Conservation (phyloP, 1,140 invertebrate species). For the Drosophila grimshawi region DNA sequence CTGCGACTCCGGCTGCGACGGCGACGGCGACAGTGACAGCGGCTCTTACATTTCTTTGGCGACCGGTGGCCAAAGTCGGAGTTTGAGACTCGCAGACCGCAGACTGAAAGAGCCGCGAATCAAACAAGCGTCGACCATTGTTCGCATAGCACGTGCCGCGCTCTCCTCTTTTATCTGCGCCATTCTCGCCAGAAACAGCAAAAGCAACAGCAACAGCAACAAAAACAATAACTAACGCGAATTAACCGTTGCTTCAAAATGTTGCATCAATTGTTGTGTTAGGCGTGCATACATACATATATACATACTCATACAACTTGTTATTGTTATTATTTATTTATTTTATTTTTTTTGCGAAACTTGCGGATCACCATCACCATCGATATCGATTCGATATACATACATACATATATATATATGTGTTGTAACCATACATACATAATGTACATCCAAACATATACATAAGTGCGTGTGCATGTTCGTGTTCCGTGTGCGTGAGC, state of each 20-base stretch:
- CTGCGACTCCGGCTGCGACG: too few relatives aligned
- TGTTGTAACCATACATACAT: too few relatives aligned
- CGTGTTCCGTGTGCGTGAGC: background rate
- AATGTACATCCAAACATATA: too few relatives aligned
- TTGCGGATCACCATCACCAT: conserved; percentile 1
- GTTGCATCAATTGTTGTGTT: conserved; percentile 23
- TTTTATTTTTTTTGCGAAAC: conserved; percentile 9
- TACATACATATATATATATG: too few relatives aligned
- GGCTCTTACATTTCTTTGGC: conserved; percentile 74
- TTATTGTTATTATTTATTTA: conserved; percentile 7
- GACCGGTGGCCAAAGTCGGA: conserved; percentile 63
- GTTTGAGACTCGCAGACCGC: conserved; percentile 16
- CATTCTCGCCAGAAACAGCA: conserved; percentile 6
- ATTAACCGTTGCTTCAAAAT: conserved; percentile 20
- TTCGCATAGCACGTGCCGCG: conserved; percentile 73
- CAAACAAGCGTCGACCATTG: conserved; percentile 78
- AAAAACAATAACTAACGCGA: conserved; percentile 5
- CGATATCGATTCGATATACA: background rate
- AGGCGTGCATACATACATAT: background rate
- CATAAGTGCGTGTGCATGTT: too few relatives aligned
- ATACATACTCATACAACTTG: conserved; percentile 2
- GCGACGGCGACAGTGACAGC: conserved; percentile 12
- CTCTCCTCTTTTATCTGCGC: conserved; percentile 8
- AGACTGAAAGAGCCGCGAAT: conserved; percentile 25
- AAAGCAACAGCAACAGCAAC: conserved; percentile 1